phyloP scores from a whole-genome alignment of 2,888 invertebrate species.

The Corbicula japonica region DNA sequence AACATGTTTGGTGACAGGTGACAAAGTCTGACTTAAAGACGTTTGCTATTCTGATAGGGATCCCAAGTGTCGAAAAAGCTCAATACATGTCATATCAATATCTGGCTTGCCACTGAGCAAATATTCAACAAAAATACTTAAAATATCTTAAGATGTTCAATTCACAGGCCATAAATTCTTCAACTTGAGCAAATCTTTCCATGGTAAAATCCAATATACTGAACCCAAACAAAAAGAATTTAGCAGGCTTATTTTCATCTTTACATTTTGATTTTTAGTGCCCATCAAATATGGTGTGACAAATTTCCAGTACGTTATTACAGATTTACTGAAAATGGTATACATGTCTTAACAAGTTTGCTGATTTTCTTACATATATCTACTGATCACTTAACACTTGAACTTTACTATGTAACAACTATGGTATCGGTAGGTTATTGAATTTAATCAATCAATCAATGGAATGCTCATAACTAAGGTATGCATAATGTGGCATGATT shows the following conservation, averaged over 20 bases:
- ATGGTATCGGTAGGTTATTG: conserved; percentile 20
- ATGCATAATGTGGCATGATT: no score
- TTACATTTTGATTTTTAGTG: conserved; percentile 6
- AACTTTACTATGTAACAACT: conserved; percentile 31
- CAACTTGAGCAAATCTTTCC: conserved; percentile 6
- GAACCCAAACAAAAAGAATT: no score
- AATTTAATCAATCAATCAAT: conserved; percentile 21
- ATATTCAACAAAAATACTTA: conserved; percentile 4
- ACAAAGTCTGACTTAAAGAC: no score
- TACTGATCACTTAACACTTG: conserved; percentile 13
- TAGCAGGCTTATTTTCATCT: no score
- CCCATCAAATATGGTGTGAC: no score
- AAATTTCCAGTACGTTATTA: no score
- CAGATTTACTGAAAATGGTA: background rate
- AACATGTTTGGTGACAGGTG: no score
- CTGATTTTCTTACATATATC: conserved; percentile 23
- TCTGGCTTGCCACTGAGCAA: conserved; percentile 2
- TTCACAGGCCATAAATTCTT: conserved; percentile 10
- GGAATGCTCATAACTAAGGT: conserved; percentile 31
- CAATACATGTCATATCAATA: conserved; percentile 8
- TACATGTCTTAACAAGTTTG: conserved; percentile 9
- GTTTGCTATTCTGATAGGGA: no score
- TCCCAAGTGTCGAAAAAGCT: no score
- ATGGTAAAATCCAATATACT: no score
- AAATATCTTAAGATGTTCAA: background rate